phyloP scores from a whole-genome alignment of 1,140 invertebrate species.

The Akabosia matsudoensis region DNA sequence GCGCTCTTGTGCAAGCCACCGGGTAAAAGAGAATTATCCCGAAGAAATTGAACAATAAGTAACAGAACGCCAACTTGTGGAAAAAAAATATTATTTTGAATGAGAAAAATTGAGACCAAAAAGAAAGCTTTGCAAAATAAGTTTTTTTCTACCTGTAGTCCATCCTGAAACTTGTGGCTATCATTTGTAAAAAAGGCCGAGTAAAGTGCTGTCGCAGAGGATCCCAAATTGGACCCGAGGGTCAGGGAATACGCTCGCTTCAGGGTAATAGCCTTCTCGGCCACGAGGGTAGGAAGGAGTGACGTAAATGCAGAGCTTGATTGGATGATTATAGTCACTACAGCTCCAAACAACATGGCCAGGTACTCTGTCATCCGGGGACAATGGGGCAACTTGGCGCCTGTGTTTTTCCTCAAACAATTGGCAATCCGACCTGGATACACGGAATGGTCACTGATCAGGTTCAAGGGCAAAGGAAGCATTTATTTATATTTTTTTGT shows the following conservation, averaged over 20 bases:
- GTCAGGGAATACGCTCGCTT: conserved; percentile 62
- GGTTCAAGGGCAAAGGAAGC: too few species aligned
- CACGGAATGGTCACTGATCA: background rate
- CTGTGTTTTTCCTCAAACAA: conserved; percentile 52
- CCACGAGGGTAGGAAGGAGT: conserved; percentile 60
- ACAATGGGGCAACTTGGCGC: conserved; percentile 55
- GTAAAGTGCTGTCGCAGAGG: conserved; percentile 58
- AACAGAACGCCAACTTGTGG: conserved; percentile 61
- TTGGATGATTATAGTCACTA: conserved; percentile 59
- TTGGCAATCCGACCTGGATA: background rate
- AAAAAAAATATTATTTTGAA: conserved; percentile 41
- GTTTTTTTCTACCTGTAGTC: background rate
- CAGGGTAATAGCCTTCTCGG: conserved; percentile 59
- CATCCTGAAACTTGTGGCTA: conserved; percentile 27
- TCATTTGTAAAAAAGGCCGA: conserved; percentile 55
- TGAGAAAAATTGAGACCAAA: too few species aligned
- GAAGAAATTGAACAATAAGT: conserved; percentile 62
- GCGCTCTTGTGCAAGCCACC: conserved; percentile 57
- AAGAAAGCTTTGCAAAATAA: too few species aligned
- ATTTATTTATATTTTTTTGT: too few species aligned
- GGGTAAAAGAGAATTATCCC: conserved; percentile 62
- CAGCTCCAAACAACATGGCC: conserved; percentile 54
- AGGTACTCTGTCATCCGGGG: conserved; percentile 57
- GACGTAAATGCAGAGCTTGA: conserved; percentile 64
- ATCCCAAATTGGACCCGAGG: conserved; percentile 63